These are phyloP conservation scores for Rhinophrynus dorsalis DNA, from an alignment of 2,797 vertebrate genomes.

Conservation along the genomic window DNA sequence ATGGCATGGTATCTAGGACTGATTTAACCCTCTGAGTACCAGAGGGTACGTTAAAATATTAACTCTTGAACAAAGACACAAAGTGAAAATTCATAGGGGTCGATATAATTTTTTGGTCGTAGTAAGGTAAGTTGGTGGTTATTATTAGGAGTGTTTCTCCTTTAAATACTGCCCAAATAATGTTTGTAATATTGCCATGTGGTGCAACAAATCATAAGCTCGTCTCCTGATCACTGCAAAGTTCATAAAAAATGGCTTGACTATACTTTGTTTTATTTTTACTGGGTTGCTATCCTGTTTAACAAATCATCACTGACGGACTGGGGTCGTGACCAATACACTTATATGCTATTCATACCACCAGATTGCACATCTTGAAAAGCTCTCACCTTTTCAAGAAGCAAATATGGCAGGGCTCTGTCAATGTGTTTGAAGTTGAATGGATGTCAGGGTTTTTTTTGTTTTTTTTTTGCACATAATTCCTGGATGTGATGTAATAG, in stretches of 20 bases:
- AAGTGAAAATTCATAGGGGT: too few species aligned
- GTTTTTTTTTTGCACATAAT: conserved; percentile 13
- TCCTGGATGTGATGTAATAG: neutral
- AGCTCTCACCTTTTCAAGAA: conserved; percentile 12
- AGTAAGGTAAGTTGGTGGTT: too few species aligned
- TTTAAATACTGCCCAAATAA: too few species aligned
- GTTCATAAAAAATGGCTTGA: neutral
- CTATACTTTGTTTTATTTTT: conserved; percentile 22
- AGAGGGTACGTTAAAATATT: too few species aligned
- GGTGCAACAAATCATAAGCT: too few species aligned
- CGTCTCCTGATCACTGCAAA: too few species aligned
- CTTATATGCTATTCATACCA: neutral
- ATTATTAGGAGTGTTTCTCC: too few species aligned
- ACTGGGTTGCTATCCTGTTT: conserved; percentile 30
- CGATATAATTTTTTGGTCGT: too few species aligned
- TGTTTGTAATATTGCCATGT: too few species aligned
- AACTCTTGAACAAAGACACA: too few species aligned
- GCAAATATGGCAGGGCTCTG: conserved; percentile 31
- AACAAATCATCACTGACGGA: conserved; percentile 5
- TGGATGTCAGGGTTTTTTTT: conserved; percentile 37
- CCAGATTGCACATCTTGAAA: conserved; percentile 22
- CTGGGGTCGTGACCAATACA: neutral
- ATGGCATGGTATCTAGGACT: too few species aligned
- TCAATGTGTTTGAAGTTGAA: conserved; percentile 36
- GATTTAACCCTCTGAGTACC: too few species aligned